These are phyloP conservation scores for Microhierax caerulescens DNA, from an alignment of 2,797 vertebrate genomes.

Conservation along the genomic window DNA sequence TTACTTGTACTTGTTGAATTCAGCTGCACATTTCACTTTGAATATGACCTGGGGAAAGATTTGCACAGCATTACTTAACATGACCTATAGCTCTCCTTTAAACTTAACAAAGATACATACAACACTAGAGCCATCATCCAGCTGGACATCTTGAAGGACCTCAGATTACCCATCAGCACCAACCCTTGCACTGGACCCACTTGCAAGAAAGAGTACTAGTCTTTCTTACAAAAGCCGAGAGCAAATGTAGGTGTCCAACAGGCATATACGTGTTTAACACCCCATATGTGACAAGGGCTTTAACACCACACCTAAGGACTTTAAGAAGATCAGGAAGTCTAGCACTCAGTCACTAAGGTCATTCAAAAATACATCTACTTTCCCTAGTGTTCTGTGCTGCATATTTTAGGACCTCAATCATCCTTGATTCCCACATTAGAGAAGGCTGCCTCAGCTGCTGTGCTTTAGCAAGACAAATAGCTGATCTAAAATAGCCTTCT, in stretches of 20 bases:
- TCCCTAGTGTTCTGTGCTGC: background rate
- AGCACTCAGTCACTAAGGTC: background rate
- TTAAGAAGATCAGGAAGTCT: background rate
- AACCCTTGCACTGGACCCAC: background rate
- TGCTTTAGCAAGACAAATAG: background rate
- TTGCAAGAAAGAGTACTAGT: background rate
- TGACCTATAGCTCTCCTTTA: background rate
- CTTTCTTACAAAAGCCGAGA: background rate
- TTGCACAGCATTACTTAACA: background rate
- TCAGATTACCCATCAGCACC: background rate
- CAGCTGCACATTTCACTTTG: conserved; percentile 94
- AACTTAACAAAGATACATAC: background rate
- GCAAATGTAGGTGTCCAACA: background rate
- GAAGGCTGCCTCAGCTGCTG: background rate
- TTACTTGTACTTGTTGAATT: conserved; percentile 97
- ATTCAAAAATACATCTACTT: background rate
- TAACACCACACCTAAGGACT: background rate
- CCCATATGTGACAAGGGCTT: background rate
- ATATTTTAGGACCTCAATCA: background rate
- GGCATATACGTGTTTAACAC: background rate
- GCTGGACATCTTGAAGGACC: background rate
- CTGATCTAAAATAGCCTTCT: background rate
- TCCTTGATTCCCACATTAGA: background rate
- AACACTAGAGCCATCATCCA: background rate
- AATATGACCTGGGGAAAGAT: conserved; percentile 86